Base-by-base conservation (phyloP, 1,140 invertebrate genomes). In the Micrasema longulum region DNA sequence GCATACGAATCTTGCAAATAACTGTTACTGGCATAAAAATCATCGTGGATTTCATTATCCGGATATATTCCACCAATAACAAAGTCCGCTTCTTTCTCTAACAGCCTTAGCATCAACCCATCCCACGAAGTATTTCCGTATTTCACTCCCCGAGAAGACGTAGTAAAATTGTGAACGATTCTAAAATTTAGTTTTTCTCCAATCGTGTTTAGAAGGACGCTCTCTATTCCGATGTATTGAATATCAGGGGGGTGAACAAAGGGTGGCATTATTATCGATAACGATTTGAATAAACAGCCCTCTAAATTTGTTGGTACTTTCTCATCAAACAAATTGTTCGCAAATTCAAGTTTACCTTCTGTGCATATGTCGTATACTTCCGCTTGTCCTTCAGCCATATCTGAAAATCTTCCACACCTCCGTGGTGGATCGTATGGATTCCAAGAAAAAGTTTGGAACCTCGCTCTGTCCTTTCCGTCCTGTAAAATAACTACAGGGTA, bases 1-100 rank as follows among this genome's bases (percentile, higher is more conserved):
- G 85, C 83, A 72, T 87, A 85, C 0, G 82, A 81, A 75, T 88
- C 86, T 12, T 82, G 78, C 10, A 87, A 76, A 71, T 88, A 88
- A 1, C 79, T 78, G 2, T 79, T 78, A n/a, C 82, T 84, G 9
- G 79, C 79, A 69, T 86, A 86, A 73, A 87, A 88, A 72, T 83
- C 80, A 50, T 85, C 82, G 16, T 83, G 81, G 3, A 87, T 82
- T 69, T 86, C 84, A 69, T 85, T 84, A 76, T 88, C 86, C 16
- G 87, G 86, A 78, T 83, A 87, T 67, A 83, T 86, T 31, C 84
- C 87, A 1, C 87, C 87, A 10, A 87, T 69, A 4, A 86, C 73
- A 2, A 88, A 80, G 20, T 87, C 80, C 2, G 83, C 86, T 66
- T 81, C 79, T 57, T 80, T 82, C 0, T 77, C 71, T 10, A 73